These are phyloP conservation scores for Drosophila recens DNA, from an alignment of 2,888 invertebrate genomes.

Conservation along the genomic window DNA sequence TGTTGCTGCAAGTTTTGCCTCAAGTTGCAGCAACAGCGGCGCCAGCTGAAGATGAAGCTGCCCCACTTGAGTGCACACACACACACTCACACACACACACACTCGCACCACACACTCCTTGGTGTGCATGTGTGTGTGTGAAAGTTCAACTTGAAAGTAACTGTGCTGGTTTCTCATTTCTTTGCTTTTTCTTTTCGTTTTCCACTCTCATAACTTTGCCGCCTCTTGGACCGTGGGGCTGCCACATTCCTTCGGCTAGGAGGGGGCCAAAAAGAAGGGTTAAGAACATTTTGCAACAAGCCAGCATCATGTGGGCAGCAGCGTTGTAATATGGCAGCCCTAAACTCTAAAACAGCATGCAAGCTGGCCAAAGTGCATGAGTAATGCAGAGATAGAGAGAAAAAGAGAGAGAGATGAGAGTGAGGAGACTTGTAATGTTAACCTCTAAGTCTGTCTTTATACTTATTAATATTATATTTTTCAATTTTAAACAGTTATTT, in stretches of 20 bases:
- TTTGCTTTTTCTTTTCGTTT: slow-evolving; percentile 20
- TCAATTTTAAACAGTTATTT: background rate
- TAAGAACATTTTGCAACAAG: slow-evolving; percentile 14
- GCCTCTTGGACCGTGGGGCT: slow-evolving; percentile 29
- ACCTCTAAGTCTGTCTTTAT: background rate
- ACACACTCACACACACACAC: slow-evolving; percentile 33
- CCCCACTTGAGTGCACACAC: slow-evolving; percentile 67
- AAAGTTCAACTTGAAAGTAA: slow-evolving; percentile 69
- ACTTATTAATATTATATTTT: background rate
- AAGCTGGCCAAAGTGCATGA: background rate
- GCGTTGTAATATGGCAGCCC: background rate
- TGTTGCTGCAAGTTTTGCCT: slow-evolving; percentile 51
- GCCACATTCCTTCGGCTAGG: slow-evolving; percentile 36
- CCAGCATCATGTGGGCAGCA: slow-evolving; percentile 28
- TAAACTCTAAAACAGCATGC: slow-evolving; percentile 2
- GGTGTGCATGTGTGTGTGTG: slow-evolving; percentile 8
- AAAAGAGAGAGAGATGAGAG: no score
- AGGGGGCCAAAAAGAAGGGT: slow-evolving; percentile 12
- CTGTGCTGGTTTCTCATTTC: slow-evolving; percentile 53
- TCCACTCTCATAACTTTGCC: slow-evolving; percentile 57
- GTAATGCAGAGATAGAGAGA: background rate
- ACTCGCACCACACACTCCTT: slow-evolving; percentile 13
- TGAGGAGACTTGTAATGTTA: background rate
- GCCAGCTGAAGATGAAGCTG: slow-evolving; percentile 71
- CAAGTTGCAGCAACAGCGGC: slow-evolving; percentile 66